A percentile compares a stretch with the other conserved stretches of the same genome.
phyloP scores from a whole-genome alignment of 30 jellyfish, hydroid and myxozoan species.

The Rhopilema esculentum region DNA sequence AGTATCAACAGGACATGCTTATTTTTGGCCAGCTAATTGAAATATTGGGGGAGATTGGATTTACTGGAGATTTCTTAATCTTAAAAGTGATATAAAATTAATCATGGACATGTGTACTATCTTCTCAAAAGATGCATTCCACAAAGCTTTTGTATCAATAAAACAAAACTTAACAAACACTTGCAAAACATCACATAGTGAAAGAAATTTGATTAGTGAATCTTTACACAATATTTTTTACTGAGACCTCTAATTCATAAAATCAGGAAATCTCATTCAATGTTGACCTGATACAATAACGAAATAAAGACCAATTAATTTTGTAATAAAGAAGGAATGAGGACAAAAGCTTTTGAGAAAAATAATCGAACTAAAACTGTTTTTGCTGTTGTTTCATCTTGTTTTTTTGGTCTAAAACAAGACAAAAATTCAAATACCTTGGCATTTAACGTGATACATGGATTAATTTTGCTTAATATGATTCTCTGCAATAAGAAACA shows the following conservation, averaged over 20 bases:
- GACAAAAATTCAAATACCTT: neutral
- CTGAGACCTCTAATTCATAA: neutral
- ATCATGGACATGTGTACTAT: neutral
- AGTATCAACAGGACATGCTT: neutral
- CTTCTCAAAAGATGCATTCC: neutral
- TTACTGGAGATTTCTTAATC: neutral
- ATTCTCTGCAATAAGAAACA: neutral
- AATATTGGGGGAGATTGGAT: neutral
- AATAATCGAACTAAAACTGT: neutral
- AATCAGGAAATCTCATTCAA: neutral
- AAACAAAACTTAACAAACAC: neutral
- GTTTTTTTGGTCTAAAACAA: neutral
- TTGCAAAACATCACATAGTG: neutral
- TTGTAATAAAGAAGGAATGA: neutral
- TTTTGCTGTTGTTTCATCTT: neutral
- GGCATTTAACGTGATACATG: neutral
- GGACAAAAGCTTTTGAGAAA: neutral
- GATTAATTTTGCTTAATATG: neutral
- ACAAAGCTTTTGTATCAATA: neutral
- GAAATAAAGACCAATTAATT: neutral
- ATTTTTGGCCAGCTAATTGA: neutral
- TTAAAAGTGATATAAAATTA: neutral
- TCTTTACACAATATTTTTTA: neutral
- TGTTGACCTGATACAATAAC: neutral
- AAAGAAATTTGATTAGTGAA: neutral